A percentile compares a stretch with the other conserved stretches of the same genome.
phyloP scores from a whole-genome alignment of 2,888 invertebrate species.

The Mythimna albipuncta region DNA sequence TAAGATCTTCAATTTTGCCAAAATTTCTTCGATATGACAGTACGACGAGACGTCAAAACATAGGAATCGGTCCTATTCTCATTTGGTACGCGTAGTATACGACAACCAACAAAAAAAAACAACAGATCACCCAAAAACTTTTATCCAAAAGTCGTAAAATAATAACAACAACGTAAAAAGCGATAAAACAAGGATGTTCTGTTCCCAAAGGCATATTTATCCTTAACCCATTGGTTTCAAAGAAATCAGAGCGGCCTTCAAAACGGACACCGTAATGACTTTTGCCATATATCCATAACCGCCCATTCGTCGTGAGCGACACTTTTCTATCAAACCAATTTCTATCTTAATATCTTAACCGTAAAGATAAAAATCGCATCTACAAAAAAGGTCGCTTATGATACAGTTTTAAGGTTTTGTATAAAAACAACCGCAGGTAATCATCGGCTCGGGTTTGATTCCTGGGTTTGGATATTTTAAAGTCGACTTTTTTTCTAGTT shows the following conservation, averaged over 20 bases:
- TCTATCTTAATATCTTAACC: neutral
- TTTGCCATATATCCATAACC: conserved; percentile 29
- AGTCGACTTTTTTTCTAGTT: conserved; percentile 49
- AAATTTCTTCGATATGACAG: too few relatives aligned
- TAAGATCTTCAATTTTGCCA: too few relatives aligned
- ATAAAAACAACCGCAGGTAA: conserved; percentile 67
- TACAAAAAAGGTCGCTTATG: neutral
- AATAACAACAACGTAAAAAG: conserved; percentile 47
- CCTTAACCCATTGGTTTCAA: conserved; percentile 44
- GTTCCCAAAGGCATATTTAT: conserved; percentile 49
- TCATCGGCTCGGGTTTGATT: conserved; percentile 56
- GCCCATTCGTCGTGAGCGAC: neutral
- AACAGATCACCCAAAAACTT: conserved; percentile 2
- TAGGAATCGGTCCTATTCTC: too few relatives aligned
- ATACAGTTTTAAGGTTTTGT: neutral
- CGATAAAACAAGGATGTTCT: conserved; percentile 42
- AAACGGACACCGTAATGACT: conserved; percentile 62
- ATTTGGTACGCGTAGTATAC: too few relatives aligned
- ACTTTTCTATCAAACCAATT: neutral
- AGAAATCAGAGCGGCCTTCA: conserved; percentile 58
- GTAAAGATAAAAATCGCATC: neutral
- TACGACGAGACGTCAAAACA: too few relatives aligned
- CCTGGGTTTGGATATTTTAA: conserved; percentile 59
- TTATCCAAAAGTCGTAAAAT: conserved; percentile 35
- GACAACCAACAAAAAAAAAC: conserved; percentile 8